Percentiles rank a stretch among this genome's conserved stretches.
These are phyloP conservation scores for Trissolcus brochymenae DNA, from an alignment of 2,888 invertebrate species.

Conservation along the genomic window DNA sequence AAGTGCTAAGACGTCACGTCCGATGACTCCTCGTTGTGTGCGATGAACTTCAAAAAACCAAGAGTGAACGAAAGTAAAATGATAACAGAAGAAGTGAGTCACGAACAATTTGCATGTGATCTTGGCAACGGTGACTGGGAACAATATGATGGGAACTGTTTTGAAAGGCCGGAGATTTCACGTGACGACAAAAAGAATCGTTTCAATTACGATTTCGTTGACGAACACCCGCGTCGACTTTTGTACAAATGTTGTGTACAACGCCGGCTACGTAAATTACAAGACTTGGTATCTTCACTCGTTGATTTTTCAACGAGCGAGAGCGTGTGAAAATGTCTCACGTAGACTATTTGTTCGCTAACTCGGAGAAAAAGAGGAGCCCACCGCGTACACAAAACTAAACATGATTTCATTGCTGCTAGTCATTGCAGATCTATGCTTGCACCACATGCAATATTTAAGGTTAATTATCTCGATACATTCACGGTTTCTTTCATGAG, in stretches of 20 bases:
- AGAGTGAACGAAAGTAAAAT: slow-evolving; percentile 50
- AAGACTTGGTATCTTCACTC: slow-evolving; percentile 28
- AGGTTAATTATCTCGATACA: slow-evolving; percentile 29
- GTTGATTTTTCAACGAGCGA: slow-evolving; percentile 58
- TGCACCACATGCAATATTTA: slow-evolving; percentile 32
- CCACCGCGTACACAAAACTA: slow-evolving; percentile 41
- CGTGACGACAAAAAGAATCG: slow-evolving; percentile 57
- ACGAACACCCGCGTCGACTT: slow-evolving; percentile 33
- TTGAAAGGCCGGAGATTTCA: slow-evolving; percentile 56
- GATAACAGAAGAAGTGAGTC: slow-evolving; percentile 37
- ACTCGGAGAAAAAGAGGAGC: slow-evolving; percentile 45
- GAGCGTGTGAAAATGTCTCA: slow-evolving; percentile 68
- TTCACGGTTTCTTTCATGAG: slow-evolving; percentile 17
- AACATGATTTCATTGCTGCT: slow-evolving; percentile 42
- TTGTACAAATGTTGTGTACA: slow-evolving; percentile 40
- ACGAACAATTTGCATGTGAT: slow-evolving; percentile 54
- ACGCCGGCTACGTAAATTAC: slow-evolving; percentile 44
- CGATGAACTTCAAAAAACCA: slow-evolving; percentile 49
- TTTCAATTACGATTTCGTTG: slow-evolving; percentile 49
- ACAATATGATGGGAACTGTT: slow-evolving; percentile 58
- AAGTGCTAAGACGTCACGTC: not conserved
- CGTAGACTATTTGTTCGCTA: slow-evolving; percentile 52
- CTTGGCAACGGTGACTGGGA: slow-evolving; percentile 46
- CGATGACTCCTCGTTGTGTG: slow-evolving; percentile 25
- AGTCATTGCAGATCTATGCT: slow-evolving; percentile 28